Base-by-base conservation (phyloP, 2,888 invertebrate genomes). In the Theodoxus fluviatilis region DNA sequence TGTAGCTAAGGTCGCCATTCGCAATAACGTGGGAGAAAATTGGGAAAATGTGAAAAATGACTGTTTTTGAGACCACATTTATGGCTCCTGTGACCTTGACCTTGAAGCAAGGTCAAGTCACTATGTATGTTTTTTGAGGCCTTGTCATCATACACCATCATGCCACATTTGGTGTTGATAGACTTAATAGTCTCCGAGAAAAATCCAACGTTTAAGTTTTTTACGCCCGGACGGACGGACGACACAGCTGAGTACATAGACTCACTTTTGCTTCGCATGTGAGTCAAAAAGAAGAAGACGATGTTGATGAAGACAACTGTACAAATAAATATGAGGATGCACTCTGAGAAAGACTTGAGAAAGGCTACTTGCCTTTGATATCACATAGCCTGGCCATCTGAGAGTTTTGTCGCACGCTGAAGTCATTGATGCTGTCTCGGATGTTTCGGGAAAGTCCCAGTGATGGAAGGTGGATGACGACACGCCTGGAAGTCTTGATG, bases 301-400 rank as follows among this genome's bases (percentile, higher is more conserved):
- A 43, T 12, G 15, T 15, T 43, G 43, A 43, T 43, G 15, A 43
- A 9, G 15, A 43, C 43, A 43, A 12, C 43, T 43, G 15, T 43
- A 15, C 43, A 43, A 12, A 43, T 12, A 43, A 43, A 12, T 12
- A 43, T 12, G 43, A 15, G 43, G 15, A 43, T 43, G 43, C 15
- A 12, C 15, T 15, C 43, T 43, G 9, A 43, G 15, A 43, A 15
- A 43, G 12, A 12, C 15, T 43, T 43, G 15, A 43, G 15, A 43
- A 43, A 12, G 33, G 12, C 7, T n/a, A 55, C 66, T 70, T 72
- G 87, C 86, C 87, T 78, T 76, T 78, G 22, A 87, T 80, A 70
- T 87, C 86, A 80, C 87, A 87, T 4, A 87, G 75, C 37, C 87
- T 72, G 4, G 83, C 81, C 84, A 87, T 87, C 78, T 87, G 87